Evolutionary conservation across 2,797 vertebrate genomes (phyloP).

Genomic region (Allobates femoralis): DNA sequence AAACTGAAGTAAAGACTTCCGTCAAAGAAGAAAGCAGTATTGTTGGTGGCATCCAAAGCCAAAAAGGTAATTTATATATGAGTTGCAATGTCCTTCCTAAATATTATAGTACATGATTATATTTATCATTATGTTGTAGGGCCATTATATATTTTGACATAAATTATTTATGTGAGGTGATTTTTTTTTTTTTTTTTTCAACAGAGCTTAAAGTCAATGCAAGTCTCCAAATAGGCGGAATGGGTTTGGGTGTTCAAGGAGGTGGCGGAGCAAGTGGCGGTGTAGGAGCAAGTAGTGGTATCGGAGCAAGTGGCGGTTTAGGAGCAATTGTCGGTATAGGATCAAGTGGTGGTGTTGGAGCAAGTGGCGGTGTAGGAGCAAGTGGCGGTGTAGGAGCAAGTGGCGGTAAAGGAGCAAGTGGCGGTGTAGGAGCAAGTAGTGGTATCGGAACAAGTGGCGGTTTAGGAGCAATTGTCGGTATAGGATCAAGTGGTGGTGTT

Average conservation of each 20-base stretch:
- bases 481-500: too few relatives aligned
- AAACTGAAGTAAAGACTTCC: background rate
- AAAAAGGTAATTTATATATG: background rate
- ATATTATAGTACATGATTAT: background rate
- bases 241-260: background rate
- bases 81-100: background rate
- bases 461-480: too few relatives aligned
- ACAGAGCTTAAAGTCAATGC: background rate
- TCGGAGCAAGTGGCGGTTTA: too few relatives aligned
- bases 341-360: too few relatives aligned
- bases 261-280: too few relatives aligned
- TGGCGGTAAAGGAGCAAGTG: too few relatives aligned
- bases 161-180: background rate
- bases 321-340: too few relatives aligned
- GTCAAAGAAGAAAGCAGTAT: background rate
- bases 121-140: background rate
- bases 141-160: background rate
- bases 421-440: too few relatives aligned
- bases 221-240: background rate
- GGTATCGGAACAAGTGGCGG: too few relatives aligned
- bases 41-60: background rate
- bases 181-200: background rate
- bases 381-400: background rate
- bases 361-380: too few relatives aligned
- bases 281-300: too few relatives aligned